A percentile compares a stretch with the other conserved stretches of the same genome.
Evolutionary conservation across 2,888 invertebrate genomes (phyloP).

Genomic region (Smittia aterrima): DNA sequence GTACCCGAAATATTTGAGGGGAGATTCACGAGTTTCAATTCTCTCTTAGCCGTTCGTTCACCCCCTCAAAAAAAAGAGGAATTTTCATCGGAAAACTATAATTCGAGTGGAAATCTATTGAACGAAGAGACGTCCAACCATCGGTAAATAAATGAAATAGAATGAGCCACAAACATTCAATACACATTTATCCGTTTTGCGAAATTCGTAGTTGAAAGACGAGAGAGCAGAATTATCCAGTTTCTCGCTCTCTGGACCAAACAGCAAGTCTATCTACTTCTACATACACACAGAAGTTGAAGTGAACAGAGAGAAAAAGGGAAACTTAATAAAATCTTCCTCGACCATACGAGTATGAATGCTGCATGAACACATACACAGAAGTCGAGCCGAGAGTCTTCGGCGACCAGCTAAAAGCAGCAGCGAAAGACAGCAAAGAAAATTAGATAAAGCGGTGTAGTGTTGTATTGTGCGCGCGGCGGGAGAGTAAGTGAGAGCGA

Average conservation of each 20-base stretch:
- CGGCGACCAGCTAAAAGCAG: not conserved
- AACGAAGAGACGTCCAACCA: too few relatives aligned
- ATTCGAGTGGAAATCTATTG: too few relatives aligned
- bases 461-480: slow-evolving; percentile 8
- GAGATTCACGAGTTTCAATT: too few relatives aligned
- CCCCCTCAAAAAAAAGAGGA: too few relatives aligned
- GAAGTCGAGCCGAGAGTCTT: not conserved
- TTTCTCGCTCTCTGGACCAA: slow-evolving; percentile 4
- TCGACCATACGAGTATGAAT: slow-evolving; percentile 12
- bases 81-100: too few relatives aligned
- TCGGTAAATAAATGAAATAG: too few relatives aligned
- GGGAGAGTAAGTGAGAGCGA: slow-evolving; percentile 9
- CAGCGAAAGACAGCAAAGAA: not conserved
- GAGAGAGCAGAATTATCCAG: too few relatives aligned
- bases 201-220: not conserved
- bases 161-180: too few relatives aligned
- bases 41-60: too few relatives aligned
- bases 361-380: not conserved
- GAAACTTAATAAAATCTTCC: slow-evolving; percentile 20
- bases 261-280: not conserved
- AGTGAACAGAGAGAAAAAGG: not conserved
- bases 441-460: not conserved
- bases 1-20: not conserved
- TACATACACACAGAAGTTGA: not conserved
- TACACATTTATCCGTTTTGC: too few relatives aligned